Base-by-base conservation (phyloP, 2,797 vertebrate species). In the Melopsittacus undulatus region DNA sequence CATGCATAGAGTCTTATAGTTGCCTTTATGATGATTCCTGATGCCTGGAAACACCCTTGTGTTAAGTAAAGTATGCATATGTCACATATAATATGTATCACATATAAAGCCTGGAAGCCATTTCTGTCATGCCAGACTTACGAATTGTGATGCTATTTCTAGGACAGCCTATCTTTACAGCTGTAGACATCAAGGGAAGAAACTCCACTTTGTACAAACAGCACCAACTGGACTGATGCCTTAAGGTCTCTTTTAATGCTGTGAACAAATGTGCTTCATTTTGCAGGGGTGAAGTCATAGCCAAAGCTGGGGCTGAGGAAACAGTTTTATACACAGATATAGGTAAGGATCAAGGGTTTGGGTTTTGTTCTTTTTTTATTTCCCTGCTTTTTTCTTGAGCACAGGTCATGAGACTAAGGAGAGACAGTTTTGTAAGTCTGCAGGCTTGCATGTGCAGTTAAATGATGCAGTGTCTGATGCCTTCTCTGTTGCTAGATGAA, bases 281-380 rank as follows among this genome's bases (percentile, higher is more conserved):
- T 97, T 97, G n/a, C 97, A 99, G 99, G 99, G 99, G 99, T 45
- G 99, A 99, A 57, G 98, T 99, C 34, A 92, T 99, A 77, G 98
- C 98, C 51, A 99, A 98, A 97, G 99, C 99, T 8, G 98, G 98
- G 52, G 34, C 98, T 23, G 98, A 99, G 45, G 99, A 99, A 96
- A 96, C 97, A 0, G 57, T 99, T 38, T 89, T 99, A 63, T 99
- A 98, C 68, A 98, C 99, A 27, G 99, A 99, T 57, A 98, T 99
- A 38, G 99, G 99, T 99, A 98, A 98, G 98, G 54, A 10, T 11
- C 6, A 46, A 45, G 7, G 27, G 8, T 24, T 36, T 8, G 34
- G 67, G 16, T 2, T 17, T 27, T 24, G 12, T 26, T 73, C 26
- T 54, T n/a, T 1, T 20, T 45, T 26, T 38, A 34, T 21, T 11